phyloP scores from a whole-genome alignment of 1,140 invertebrate genomes.

The Caerostris darwini region DNA sequence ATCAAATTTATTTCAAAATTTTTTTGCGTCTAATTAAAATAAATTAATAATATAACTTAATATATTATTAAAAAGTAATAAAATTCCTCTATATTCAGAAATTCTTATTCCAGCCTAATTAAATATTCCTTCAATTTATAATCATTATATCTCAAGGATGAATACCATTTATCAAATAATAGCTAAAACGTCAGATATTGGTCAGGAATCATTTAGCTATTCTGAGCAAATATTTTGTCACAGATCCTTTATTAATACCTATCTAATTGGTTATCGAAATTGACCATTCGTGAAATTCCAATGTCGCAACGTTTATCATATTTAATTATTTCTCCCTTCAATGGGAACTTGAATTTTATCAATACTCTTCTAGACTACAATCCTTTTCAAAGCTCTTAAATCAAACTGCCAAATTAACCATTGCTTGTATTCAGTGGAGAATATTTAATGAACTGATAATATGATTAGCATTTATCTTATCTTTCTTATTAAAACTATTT shows the following conservation, averaged over 20 bases:
- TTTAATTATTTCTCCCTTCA: conserved; percentile 16
- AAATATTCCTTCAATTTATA: neutral
- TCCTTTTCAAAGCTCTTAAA: neutral
- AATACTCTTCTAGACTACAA: neutral
- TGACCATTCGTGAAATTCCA: conserved; percentile 33
- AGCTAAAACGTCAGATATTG: neutral
- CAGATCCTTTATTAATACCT: conserved; percentile 49
- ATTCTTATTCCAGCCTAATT: neutral
- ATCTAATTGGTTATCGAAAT: conserved; percentile 55
- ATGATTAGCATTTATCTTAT: too few relatives aligned
- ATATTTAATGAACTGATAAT: too few relatives aligned
- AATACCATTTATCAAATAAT: neutral
- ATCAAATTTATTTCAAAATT: too few relatives aligned
- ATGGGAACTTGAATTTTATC: neutral
- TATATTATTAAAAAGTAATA: too few relatives aligned
- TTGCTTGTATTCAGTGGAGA: neutral
- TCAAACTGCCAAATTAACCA: neutral
- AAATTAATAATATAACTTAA: too few relatives aligned
- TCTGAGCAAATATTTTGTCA: conserved; percentile 25
- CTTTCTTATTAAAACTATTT: too few relatives aligned
- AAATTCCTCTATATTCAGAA: too few relatives aligned
- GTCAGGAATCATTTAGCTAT: conserved; percentile 1
- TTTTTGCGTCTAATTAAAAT: too few relatives aligned
- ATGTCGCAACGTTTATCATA: neutral
- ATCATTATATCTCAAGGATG: neutral